Evolutionary conservation across 2,797 vertebrate genomes (phyloP), one percentile per base, ranked within the genome.

Genomic region (Rhodeus uyekii): DNA sequence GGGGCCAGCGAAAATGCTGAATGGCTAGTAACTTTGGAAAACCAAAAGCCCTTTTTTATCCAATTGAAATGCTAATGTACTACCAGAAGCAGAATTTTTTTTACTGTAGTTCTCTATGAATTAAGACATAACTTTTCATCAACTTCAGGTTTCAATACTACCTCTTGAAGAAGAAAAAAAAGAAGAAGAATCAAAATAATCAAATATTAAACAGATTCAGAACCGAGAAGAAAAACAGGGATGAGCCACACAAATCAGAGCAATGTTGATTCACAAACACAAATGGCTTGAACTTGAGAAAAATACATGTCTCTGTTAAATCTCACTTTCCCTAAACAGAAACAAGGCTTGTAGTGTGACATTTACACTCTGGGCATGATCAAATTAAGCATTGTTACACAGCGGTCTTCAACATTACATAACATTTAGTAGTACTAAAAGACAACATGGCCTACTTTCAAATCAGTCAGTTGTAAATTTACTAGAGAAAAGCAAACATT

Each of bases 361-460:
- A 80, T 73, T 80, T 80, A 48, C 29, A 73, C 22, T 63, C n/a
- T 61, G 39, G 53, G 46, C 19, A 44, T 69, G 36, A 79, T 58
- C 27, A 61, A 60, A 48, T 48, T 48, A 61, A 36, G 24, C 46
- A 75, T 55, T 67, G 71, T 55, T 42, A n/a, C 71, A 55, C 32
- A 61, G 80, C 27, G 44, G 44, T 53, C 60, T 55, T 29, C 10
- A 27, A 27, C 61, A 64, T 75, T 65, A 67, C 60, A 74, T 74
- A 64, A 81, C 36, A 72, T 80, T 80, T 44, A 74, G 42, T 24
- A 32, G 7, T 46, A 53, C 34, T 42, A 65, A 81, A 81, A 27
- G 44, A 18, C 71, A 75, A 22, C 13, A n/a, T 75, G 46, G 55
- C 46, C 46, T 42, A 55, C 34, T 64, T 55, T 75, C 24, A 75